Percentiles rank a stretch among this genome's conserved stretches.
These are phyloP conservation scores for Melanocharis versteri DNA, from an alignment of 2,113 vertebrate species.

Conservation along the genomic window DNA sequence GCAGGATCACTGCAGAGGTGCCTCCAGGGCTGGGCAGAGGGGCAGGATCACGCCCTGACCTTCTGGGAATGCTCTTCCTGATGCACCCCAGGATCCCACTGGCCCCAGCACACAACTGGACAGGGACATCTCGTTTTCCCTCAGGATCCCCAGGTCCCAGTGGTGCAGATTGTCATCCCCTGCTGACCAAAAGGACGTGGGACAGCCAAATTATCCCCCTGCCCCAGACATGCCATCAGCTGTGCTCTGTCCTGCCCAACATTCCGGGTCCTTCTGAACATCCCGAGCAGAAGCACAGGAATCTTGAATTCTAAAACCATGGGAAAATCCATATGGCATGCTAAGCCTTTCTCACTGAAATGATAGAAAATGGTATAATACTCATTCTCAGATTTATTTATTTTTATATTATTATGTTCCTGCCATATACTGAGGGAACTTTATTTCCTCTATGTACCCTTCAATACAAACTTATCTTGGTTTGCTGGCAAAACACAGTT, in stretches of 20 bases:
- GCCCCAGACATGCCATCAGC: accelerated
- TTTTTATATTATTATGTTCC: not conserved
- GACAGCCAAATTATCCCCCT: not conserved
- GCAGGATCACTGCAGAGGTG: not conserved
- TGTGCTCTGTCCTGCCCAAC: not conserved
- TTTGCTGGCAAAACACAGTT: not conserved
- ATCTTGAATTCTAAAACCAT: not conserved
- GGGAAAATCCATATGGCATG: not conserved
- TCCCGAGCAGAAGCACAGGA: accelerated
- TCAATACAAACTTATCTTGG: not conserved
- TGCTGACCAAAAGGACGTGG: not conserved
- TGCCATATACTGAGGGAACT: not conserved
- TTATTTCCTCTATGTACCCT: not conserved
- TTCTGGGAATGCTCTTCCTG: not conserved
- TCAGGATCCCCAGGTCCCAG: not conserved
- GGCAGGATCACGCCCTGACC: not conserved
- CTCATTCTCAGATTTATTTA: not conserved
- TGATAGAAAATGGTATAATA: not conserved
- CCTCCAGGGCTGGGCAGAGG: not conserved
- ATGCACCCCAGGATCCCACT: too few relatives aligned
- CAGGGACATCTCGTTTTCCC: not conserved
- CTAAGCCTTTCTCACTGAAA: not conserved
- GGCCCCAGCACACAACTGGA: not conserved
- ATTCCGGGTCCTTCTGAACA: not conserved
- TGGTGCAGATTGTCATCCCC: not conserved